Evolutionary conservation across 2,797 vertebrate species (phyloP), one percentile per base, ranked within the genome.

Genomic region (Brotula barbata): DNA sequence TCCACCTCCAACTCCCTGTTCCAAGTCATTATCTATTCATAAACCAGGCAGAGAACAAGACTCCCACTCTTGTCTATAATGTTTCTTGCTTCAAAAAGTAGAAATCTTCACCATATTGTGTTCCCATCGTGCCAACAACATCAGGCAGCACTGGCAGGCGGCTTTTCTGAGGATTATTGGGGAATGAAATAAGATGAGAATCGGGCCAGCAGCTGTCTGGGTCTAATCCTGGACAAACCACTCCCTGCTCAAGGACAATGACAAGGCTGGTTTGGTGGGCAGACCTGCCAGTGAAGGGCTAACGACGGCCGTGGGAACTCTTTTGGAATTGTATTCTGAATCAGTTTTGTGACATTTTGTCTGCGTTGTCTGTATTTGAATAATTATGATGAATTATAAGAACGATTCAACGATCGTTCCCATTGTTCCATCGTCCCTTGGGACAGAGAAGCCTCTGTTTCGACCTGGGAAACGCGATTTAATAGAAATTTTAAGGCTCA

Each of bases 191-290:
- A 21, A 71, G 73, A 82, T 68, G 72, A 78, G 67, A 73, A 78
- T 78, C 25, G 69, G 73, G 73, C 77, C 77, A 68, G 72, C 53
- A 50, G 78, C 72, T 80, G 77, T 49, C 73, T 15, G 68, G 42
- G 73, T 71, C 70, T 82, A 82, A 86, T 85, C 85, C 83, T 71
- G 39, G 66, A 75, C 73, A 44, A 78, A 74, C 71, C 64, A 77
- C 64, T 68, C 69, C 73, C 62, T 2, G 67, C 82, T 87, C 83
- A 84, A 84, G 82, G 81, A 85, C 83, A 79, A 85, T 80, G 77
- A 82, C 82, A 59, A 69, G 68, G 63, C 73, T 55, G 77, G 51
- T 75, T 75, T 77, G 72, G 65, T 76, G 57, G 1, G 71, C 4
- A 7, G 70, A 73, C 62, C 74, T 21, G 48, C 61, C 23, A 12